Conservation (phyloP, 2,113 vertebrate species). For the Mellivora capensis region DNA sequence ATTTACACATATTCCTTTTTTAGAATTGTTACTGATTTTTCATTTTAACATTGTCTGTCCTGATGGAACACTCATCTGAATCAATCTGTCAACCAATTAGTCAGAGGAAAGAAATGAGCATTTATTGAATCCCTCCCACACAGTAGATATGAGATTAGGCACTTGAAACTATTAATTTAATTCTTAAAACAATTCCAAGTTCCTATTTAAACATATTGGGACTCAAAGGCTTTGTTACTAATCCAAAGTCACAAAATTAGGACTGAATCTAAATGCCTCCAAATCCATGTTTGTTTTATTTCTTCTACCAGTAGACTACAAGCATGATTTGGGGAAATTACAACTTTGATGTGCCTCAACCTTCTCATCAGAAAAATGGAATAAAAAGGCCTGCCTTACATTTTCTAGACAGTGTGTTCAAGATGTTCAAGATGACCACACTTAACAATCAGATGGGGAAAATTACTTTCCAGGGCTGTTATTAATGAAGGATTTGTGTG, state of each 20-base stretch:
- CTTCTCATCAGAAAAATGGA: background rate
- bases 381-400: background rate
- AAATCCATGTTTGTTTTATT: background rate
- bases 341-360: background rate
- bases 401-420: background rate
- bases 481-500: background rate
- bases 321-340: background rate
- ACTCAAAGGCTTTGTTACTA: background rate
- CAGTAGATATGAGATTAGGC: background rate
- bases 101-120: background rate
- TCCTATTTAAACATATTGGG: background rate
- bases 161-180: background rate
- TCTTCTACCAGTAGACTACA: background rate
- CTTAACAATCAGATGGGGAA: background rate
- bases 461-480: background rate
- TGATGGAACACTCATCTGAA: background rate
- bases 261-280: background rate
- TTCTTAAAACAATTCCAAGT: background rate
- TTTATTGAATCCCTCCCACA: background rate
- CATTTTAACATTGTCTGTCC: background rate
- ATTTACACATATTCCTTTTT: background rate
- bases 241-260: background rate
- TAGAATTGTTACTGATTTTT: background rate
- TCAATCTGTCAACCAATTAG: background rate
- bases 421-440: background rate